Evolutionary conservation across 2,888 invertebrate genomes (phyloP).

Genomic region (Steinernema carpocapsae): DNA sequence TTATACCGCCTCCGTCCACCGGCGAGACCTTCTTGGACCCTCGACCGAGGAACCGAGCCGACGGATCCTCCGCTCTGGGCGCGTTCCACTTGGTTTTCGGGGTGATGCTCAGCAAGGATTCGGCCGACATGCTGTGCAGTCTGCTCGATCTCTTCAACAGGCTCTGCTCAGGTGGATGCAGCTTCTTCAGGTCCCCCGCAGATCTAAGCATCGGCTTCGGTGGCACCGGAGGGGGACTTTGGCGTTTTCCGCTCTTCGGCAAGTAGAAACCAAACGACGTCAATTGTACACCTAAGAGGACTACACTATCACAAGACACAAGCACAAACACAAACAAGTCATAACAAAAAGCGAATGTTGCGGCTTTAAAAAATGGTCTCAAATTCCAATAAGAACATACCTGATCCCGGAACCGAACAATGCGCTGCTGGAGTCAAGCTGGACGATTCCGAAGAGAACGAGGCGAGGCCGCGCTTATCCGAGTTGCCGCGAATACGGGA

Average conservation of each 20-base stretch:
- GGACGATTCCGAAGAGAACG: background rate
- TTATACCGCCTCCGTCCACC: constrained; percentile 43
- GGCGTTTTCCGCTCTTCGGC: constrained; percentile 12
- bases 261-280: too few relatives aligned
- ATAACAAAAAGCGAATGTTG: too few relatives aligned
- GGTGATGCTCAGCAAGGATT: constrained; percentile 39
- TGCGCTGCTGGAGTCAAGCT: background rate
- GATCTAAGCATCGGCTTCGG: constrained; percentile 7
- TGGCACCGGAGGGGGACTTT: constrained; percentile 19
- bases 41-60: background rate
- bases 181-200: background rate
- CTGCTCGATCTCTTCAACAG: constrained; percentile 10
- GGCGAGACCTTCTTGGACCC: constrained; percentile 40
- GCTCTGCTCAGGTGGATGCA: background rate
- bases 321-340: constrained; percentile 4
- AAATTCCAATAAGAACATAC: background rate
- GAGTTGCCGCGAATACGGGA: constrained; percentile 24
- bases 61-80: background rate
- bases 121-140: constrained; percentile 39
- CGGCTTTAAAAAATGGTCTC: too few relatives aligned
- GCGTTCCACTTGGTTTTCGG: background rate
- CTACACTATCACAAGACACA: background rate
- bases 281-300: constrained; percentile 10
- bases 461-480: background rate
- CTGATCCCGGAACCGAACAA: constrained; percentile 18